These are phyloP conservation scores for Odontothrips loti DNA, from an alignment of 2,888 invertebrate species.

Conservation along the genomic window DNA sequence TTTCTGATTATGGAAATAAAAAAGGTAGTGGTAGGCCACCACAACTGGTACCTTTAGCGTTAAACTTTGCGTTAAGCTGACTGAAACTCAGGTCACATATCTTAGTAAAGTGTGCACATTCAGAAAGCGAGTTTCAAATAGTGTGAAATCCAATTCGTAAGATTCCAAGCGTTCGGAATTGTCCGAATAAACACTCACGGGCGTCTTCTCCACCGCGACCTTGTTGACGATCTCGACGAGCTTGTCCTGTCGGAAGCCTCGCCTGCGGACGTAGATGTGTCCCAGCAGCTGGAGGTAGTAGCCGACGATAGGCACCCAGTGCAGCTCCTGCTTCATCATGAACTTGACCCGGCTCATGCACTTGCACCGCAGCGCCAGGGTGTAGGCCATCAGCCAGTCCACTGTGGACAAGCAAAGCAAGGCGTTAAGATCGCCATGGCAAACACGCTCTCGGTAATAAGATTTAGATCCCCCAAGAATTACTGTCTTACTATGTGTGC, in stretches of 20 bases:
- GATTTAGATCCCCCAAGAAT: too few relatives aligned
- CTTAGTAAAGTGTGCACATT: too few relatives aligned
- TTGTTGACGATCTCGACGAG: neutral
- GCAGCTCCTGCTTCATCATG: slow-evolving; percentile 16
- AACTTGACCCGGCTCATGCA: neutral
- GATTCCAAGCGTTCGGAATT: too few relatives aligned
- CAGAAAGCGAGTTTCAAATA: too few relatives aligned
- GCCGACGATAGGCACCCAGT: neutral
- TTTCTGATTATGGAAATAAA: too few relatives aligned
- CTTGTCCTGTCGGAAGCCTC: neutral
- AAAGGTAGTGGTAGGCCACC: too few relatives aligned
- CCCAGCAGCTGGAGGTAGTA: neutral
- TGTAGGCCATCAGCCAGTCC: slow-evolving; percentile 1
- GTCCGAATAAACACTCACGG: neutral
- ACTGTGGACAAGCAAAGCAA: neutral
- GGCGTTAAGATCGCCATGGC: neutral
- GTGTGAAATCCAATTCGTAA: too few relatives aligned
- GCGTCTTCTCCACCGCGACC: neutral
- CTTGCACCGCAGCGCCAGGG: neutral
- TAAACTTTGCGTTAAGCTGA: too few relatives aligned
- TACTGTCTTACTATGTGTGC: too few relatives aligned
- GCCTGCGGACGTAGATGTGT: neutral
- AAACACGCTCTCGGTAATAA: too few relatives aligned
- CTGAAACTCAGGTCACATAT: too few relatives aligned
- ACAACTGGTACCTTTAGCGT: too few relatives aligned